Conservation (phyloP, 2,113 vertebrate genomes). For the Dipodomys stephensi region DNA sequence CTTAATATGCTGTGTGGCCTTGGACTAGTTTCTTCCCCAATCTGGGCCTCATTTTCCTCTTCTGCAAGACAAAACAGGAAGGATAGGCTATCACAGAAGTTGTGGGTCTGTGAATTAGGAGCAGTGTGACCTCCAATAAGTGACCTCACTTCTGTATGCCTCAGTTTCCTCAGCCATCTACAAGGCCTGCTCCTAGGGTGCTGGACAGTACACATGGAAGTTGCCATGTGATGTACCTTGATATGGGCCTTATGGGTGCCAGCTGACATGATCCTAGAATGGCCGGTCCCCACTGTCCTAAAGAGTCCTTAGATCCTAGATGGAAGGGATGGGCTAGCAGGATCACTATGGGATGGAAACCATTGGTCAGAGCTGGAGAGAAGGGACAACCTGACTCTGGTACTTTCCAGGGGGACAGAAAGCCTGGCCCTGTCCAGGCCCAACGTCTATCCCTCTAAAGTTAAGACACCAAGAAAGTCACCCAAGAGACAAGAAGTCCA, state of each 20-base stretch:
- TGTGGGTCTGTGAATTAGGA: rapidly evolving
- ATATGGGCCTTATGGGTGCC: too few species aligned
- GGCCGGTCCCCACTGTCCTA: rapidly evolving
- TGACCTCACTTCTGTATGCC: background rate
- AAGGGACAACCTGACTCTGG: background rate
- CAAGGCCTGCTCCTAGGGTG: background rate
- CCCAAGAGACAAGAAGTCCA: too few species aligned
- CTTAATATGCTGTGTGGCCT: background rate
- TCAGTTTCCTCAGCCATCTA: background rate
- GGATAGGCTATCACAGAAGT: background rate
- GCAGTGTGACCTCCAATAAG: background rate
- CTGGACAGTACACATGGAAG: background rate
- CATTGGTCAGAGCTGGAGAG: background rate
- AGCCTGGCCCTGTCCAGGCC: background rate
- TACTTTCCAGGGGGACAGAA: background rate
- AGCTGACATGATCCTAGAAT: too few species aligned
- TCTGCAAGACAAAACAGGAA: background rate
- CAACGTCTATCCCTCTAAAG: background rate
- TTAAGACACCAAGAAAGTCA: background rate
- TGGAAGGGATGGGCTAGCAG: too few species aligned
- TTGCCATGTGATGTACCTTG: rapidly evolving
- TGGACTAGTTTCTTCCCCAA: background rate
- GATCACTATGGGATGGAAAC: too few species aligned
- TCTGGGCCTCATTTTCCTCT: background rate
- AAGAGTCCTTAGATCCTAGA: background rate